Evolutionary conservation across 2,888 invertebrate species (phyloP), one percentile per base, ranked within the genome.

Genomic region (Drosophila koepferae): DNA sequence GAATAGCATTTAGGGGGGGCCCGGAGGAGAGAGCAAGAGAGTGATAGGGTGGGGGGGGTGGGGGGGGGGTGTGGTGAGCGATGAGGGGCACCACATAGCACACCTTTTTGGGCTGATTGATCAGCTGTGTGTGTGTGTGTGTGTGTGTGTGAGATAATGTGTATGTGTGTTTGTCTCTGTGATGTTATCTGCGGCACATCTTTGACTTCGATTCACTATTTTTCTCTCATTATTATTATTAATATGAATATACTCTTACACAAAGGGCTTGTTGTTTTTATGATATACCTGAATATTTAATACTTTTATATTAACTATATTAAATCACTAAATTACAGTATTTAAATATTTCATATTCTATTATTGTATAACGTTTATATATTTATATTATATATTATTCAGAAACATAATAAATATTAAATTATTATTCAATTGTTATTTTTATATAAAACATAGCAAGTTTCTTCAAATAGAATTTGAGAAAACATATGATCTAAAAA

Each of bases 31-130:
- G 40, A 18, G 34, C 18, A n/a, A 49, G 31, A 18, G n/a, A 10
- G 14, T 20, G 46, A n/a, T 10, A 31, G 48, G 38, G 31, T 3
- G n/a, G 12, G 54, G n/a, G 18, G 34, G 20, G 20, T 20, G 20
- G 2, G 20, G 20, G 20, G 20, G n/a, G 20, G 20, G 20, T 20
- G 20, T 20, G 20, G 20, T 20, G 20, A 20, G 20, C 20, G 20
- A 20, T 7, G 41, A 53, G 51, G 54, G 36, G 28, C 14, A 23
- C 8, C 53, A 20, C 55, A 56, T 20, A 80, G 74, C 81, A 72
- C 79, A 81, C 74, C 82, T 78, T 81, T 72, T 72, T 71, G 74
- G 60, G 69, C 89, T 90, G 90, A 86, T 86, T 88, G 90, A 86
- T 90, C 90, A 83, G 90, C 73, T 76, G 74, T 65, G n/a, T 51